phyloP scores from a whole-genome alignment of 1,140 invertebrate species.

The Saccostrea cuccullata region DNA sequence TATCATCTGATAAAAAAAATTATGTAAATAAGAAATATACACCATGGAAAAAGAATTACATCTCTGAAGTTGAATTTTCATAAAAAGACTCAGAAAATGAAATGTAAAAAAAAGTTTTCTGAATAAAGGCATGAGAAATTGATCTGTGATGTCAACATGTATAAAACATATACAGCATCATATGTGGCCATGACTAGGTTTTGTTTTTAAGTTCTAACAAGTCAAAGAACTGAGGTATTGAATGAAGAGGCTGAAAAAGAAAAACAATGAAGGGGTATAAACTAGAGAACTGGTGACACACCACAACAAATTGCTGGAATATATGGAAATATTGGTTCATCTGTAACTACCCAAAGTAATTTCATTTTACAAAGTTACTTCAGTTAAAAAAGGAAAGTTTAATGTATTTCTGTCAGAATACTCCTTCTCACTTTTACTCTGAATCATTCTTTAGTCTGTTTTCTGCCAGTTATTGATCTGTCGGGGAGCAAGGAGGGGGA shows the following conservation, averaged over 20 bases:
- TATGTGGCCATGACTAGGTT: not conserved
- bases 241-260: slow-evolving; percentile 20
- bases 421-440: not conserved
- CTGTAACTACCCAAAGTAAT: slow-evolving; percentile 25
- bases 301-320: slow-evolving; percentile 33
- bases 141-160: not conserved
- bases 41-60: not conserved
- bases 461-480: not conserved
- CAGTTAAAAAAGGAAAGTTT: not conserved
- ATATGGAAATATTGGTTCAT: slow-evolving; percentile 28
- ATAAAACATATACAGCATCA: slow-evolving; percentile 12
- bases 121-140: not conserved
- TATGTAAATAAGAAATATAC: not conserved
- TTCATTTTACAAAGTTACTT: slow-evolving; percentile 5
- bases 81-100: not conserved
- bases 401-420: not conserved
- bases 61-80: not conserved
- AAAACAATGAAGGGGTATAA: slow-evolving; percentile 11
- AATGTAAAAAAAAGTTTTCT: not conserved
- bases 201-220: not conserved
- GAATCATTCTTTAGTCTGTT: not conserved
- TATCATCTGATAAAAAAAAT: too few relatives aligned
- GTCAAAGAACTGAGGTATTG: slow-evolving; percentile 19
- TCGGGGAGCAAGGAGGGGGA: not conserved
- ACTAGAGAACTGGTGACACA: slow-evolving; percentile 9